Conservation (phyloP, 2,888 invertebrate genomes). For the Bursaphelenchus okinawaensis region DNA sequence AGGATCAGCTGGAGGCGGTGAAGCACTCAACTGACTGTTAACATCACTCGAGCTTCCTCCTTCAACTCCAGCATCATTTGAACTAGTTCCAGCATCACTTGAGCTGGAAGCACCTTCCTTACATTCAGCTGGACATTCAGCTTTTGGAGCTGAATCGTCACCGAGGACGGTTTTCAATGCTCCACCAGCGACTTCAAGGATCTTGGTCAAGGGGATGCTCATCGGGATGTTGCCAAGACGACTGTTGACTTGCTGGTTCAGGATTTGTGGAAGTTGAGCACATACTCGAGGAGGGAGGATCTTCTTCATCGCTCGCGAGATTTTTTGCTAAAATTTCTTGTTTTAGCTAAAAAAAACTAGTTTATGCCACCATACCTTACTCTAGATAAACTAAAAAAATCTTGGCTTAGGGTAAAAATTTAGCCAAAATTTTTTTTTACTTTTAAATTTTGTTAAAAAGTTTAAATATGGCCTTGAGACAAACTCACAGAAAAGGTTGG, state of each 20-base stretch:
- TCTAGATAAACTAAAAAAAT: too few relatives aligned
- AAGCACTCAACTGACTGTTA: not conserved
- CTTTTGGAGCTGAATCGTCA: not conserved
- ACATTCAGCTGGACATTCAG: constrained; percentile 11
- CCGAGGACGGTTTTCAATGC: constrained; percentile 23
- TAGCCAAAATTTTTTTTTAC: too few relatives aligned
- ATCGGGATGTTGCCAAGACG: constrained; percentile 37
- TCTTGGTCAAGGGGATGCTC: constrained; percentile 39
- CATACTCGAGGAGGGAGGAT: constrained; percentile 46
- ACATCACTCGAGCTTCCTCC: not conserved
- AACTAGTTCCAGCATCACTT: not conserved
- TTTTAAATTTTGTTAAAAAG: too few relatives aligned
- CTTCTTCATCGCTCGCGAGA: constrained; percentile 37
- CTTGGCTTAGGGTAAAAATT: too few relatives aligned
- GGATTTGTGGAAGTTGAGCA: constrained; percentile 39
- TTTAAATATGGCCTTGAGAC: too few relatives aligned
- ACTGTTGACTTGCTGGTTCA: constrained; percentile 44
- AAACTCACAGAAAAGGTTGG: constrained; percentile 16
- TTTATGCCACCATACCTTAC: too few relatives aligned
- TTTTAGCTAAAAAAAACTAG: too few relatives aligned
- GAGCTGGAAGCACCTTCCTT: not conserved
- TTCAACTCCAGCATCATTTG: not conserved
- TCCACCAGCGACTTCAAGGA: constrained; percentile 40
- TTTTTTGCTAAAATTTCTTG: constrained; percentile 36
- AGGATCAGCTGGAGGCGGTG: not conserved